These are phyloP conservation scores for Embiotoca jacksoni DNA, from an alignment of 2,113 vertebrate species.

Conservation along the genomic window DNA sequence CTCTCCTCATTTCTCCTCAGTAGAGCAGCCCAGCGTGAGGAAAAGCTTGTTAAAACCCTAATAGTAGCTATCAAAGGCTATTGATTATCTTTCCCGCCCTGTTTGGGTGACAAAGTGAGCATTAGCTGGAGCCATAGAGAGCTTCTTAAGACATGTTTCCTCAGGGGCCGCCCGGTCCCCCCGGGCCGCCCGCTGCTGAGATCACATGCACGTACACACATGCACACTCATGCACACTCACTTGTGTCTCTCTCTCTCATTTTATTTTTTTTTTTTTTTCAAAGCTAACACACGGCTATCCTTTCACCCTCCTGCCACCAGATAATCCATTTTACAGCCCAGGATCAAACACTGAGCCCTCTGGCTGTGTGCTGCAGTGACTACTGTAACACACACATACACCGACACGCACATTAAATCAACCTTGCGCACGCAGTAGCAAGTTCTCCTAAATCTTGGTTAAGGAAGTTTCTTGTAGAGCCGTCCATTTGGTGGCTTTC, in stretches of 20 bases:
- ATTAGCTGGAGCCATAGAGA: slow-evolving; percentile 82
- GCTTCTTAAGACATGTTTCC: slow-evolving; percentile 80
- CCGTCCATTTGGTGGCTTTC: slow-evolving; percentile 39
- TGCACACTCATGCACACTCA: slow-evolving; percentile 5
- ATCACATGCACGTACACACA: slow-evolving; percentile 38
- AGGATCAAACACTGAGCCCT: slow-evolving; percentile 86
- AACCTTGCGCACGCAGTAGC: slow-evolving; percentile 19
- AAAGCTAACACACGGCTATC: slow-evolving; percentile 70
- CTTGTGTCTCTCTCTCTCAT: slow-evolving; percentile 12
- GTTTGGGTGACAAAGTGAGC: slow-evolving; percentile 88
- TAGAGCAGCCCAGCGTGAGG: slow-evolving; percentile 81
- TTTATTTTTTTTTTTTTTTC: slow-evolving; percentile 10
- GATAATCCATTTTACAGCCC: slow-evolving; percentile 85
- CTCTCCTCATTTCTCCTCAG: slow-evolving; percentile 67
- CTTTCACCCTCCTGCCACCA: slow-evolving; percentile 82
- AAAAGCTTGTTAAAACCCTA: slow-evolving; percentile 87
- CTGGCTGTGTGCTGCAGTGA: slow-evolving; percentile 76
- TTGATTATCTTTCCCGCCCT: slow-evolving; percentile 89
- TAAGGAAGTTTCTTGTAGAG: slow-evolving; percentile 39
- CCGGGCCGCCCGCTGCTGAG: slow-evolving; percentile 43
- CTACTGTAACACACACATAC: slow-evolving; percentile 61
- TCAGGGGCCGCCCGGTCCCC: slow-evolving; percentile 76
- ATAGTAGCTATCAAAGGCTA: slow-evolving; percentile 87
- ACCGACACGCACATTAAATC: slow-evolving; percentile 17
- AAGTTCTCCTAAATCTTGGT: slow-evolving; percentile 44